These are phyloP conservation scores for Myotis pilosus DNA, from an alignment of 2,797 vertebrate genomes.

Conservation along the genomic window DNA sequence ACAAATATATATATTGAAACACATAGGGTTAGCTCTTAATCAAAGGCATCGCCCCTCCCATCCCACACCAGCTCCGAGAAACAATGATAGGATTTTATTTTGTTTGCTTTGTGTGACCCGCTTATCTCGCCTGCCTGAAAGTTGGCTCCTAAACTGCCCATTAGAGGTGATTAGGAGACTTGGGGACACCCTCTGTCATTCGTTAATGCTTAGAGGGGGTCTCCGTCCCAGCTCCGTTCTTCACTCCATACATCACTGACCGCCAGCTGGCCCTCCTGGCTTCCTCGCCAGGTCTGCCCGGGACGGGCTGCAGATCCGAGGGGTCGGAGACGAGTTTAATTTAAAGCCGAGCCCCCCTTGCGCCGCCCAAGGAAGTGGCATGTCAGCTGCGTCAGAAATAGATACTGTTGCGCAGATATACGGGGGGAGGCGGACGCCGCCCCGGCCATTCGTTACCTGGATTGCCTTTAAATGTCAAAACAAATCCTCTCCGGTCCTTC, in stretches of 20 bases:
- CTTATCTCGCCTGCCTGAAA: conserved; percentile 65
- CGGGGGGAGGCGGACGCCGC: conserved; percentile 85
- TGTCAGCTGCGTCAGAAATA: conserved; percentile 88
- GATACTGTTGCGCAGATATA: conserved; percentile 89
- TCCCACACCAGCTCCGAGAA: not conserved
- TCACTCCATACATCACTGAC: conserved; percentile 81
- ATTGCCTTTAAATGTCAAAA: conserved; percentile 90
- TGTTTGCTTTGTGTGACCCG: conserved; percentile 61
- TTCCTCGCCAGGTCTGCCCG: conserved; percentile 81
- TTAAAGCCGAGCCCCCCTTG: conserved; percentile 85
- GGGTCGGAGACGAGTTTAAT: conserved; percentile 86
- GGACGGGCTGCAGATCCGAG: conserved; percentile 69
- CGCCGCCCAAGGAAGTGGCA: conserved; percentile 87
- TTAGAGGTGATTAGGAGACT: conserved; percentile 85
- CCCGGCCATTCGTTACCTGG: conserved; percentile 86
- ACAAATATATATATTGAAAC: not conserved
- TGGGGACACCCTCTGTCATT: conserved; percentile 84
- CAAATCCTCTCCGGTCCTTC: conserved; percentile 88
- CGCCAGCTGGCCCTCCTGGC: conserved; percentile 76
- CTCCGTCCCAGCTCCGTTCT: conserved; percentile 73
- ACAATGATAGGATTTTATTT: conserved; percentile 27
- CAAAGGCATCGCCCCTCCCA: accelerated
- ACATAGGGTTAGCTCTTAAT: not conserved
- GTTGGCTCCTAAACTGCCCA: conserved; percentile 79
- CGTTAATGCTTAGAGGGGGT: conserved; percentile 82